phyloP scores from a whole-genome alignment of 2,113 vertebrate genomes.

The Clupea harengus region DNA sequence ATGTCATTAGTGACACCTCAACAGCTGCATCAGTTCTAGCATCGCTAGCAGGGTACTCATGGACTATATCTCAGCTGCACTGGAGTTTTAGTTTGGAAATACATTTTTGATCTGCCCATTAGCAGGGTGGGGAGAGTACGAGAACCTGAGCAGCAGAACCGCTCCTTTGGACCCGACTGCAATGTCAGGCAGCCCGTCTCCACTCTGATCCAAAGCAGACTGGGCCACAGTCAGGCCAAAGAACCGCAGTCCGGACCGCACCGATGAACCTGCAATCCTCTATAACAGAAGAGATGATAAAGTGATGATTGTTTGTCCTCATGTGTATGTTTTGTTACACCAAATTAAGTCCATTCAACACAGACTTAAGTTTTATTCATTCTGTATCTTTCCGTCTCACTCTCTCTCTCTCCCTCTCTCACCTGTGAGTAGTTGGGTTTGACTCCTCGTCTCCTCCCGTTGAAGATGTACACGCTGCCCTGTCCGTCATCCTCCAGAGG shows the following conservation, averaged over 20 bases:
- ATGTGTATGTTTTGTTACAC: no score
- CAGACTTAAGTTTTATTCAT: no score
- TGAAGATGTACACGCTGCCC: slow-evolving; percentile 73
- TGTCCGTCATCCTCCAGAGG: slow-evolving; percentile 67
- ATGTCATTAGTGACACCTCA: background rate
- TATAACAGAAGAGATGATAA: slow-evolving; percentile 27
- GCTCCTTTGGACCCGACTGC: slow-evolving; percentile 68
- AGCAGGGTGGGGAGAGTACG: background rate
- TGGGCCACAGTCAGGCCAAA: no score
- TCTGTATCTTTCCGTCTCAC: background rate
- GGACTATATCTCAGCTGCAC: background rate
- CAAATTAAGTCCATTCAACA: no score
- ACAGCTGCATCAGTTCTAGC: background rate
- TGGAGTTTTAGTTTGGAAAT: no score
- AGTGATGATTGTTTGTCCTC: no score
- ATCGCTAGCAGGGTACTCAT: no score
- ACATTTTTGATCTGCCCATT: no score
- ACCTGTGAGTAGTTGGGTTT: slow-evolving; percentile 64
- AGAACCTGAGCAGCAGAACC: slow-evolving; percentile 69
- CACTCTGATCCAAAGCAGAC: background rate
- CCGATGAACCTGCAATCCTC: slow-evolving; percentile 65
- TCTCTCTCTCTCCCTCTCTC: background rate
- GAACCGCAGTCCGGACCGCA: slow-evolving; percentile 24
- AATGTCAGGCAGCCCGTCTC: slow-evolving; percentile 61
- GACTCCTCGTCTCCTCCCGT: slow-evolving; percentile 48